phyloP scores from a whole-genome alignment of 2,797 vertebrate species.

The Oceanodroma leucorhoa region DNA sequence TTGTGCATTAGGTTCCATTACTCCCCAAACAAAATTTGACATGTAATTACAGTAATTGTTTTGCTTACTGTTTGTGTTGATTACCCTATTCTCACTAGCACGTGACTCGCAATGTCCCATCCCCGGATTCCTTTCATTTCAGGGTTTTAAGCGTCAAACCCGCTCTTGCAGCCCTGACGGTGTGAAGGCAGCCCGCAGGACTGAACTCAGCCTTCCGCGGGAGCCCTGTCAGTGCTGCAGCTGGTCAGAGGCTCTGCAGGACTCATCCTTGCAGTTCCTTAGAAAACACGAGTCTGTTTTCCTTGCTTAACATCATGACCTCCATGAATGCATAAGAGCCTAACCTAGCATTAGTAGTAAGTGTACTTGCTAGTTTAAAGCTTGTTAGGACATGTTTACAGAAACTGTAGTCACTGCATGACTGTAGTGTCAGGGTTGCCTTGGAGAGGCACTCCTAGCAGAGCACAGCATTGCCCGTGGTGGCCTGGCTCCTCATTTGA shows the following conservation, averaged over 20 bases:
- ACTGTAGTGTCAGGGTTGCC: background rate
- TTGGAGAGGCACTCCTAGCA: background rate
- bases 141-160: background rate
- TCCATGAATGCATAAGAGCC: background rate
- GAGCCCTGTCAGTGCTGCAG: background rate
- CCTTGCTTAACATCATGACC: background rate
- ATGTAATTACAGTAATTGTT: constrained; percentile 61
- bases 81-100: constrained; percentile 17
- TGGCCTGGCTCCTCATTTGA: background rate
- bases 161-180: fast-evolving
- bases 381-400: constrained; percentile 15
- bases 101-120: background rate
- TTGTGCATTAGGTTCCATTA: constrained; percentile 52
- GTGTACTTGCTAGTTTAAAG: background rate
- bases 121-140: background rate
- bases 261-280: background rate
- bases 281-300: background rate
- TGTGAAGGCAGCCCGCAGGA: fast-evolving
- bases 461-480: background rate
- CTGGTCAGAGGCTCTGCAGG: background rate
- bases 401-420: background rate
- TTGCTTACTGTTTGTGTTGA: constrained; percentile 13
- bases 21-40: constrained; percentile 45
- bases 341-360: constrained; percentile 21
- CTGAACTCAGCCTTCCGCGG: fast-evolving